Percentiles rank a stretch among this genome's conserved stretches.
phyloP scores from a whole-genome alignment of 2,888 invertebrate species.

The Agelastica alni region DNA sequence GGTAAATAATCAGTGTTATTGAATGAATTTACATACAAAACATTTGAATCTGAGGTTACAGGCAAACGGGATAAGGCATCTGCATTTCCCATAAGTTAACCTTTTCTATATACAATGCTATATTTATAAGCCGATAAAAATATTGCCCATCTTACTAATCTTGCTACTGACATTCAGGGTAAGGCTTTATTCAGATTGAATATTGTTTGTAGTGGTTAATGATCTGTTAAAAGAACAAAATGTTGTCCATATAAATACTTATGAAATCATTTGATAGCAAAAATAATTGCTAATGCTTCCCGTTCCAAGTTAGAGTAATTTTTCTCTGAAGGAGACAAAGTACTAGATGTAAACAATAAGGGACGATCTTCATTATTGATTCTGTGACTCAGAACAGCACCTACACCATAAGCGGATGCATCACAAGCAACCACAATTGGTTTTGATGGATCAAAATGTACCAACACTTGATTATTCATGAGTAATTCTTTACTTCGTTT shows the following conservation, averaged over 20 bases:
- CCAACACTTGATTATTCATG: constrained; percentile 26
- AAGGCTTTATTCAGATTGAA: constrained; percentile 5
- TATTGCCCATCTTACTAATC: constrained; percentile 4
- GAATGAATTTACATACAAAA: too few relatives aligned
- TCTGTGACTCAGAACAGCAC: constrained; percentile 35
- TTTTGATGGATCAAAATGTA: constrained; percentile 31
- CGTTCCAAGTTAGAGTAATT: constrained; percentile 46
- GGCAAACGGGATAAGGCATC: constrained; percentile 19
- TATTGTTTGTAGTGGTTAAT: constrained; percentile 9
- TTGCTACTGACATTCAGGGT: constrained; percentile 6
- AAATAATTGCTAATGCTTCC: constrained; percentile 49
- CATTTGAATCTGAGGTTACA: too few relatives aligned
- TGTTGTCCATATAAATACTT: constrained; percentile 39
- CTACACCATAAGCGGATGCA: constrained; percentile 35
- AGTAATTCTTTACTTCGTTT: constrained; percentile 33
- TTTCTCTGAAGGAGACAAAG: too few relatives aligned
- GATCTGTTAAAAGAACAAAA: constrained; percentile 2
- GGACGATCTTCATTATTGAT: constrained; percentile 33
- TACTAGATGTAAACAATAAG: constrained; percentile 34
- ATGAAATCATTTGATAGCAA: constrained; percentile 44
- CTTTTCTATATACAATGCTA: constrained; percentile 1
- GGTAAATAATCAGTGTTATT: too few relatives aligned
- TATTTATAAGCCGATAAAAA: constrained; percentile 6
- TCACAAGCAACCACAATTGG: constrained; percentile 37
- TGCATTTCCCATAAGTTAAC: constrained; percentile 16